Evolutionary conservation across 2,888 invertebrate species (phyloP), one percentile per base, ranked within the genome.

Genomic region (Nasonovia ribisnigri): DNA sequence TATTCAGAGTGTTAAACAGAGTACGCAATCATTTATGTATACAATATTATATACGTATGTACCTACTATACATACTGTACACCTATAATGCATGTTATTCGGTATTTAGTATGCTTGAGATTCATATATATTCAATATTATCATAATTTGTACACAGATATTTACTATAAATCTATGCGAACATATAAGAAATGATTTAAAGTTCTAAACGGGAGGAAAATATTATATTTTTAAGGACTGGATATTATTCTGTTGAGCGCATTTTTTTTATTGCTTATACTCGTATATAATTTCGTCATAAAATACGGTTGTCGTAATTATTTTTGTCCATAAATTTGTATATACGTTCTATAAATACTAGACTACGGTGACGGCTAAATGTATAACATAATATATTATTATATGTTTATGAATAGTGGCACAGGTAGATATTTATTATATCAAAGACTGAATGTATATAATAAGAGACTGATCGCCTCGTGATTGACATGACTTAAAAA

Each of bases 401-500:
- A 26, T n/a, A n/a, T 67, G n/a, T 67, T 67, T 67, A 67, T 67
- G 16, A 67, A 67, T 29, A 60, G 29, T 29, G 0, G 11, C 16
- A 67, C 13, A 1, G 67, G 16, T 67, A 67, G n/a, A 67, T 67
- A 67, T n/a, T 67, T n/a, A 54, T 54, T 36, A 42, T 36, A 77
- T 36, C 77, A 20, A 36, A 36, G 20, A 77, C 36, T 6, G 20
- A 20, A 20, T 77, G 20, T 20, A 20, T 36, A 67, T 89, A 90
- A 90, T 36, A n/a, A 11, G 24, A 57, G 5, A 90, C 60, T 13
- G 60, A 36, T 13, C 3, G 67, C 20, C 36, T 77, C 48, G 36
- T 90, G 90, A 84, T 90, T 51, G 77, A 84, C 90, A 51, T 42
- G 51, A 84, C 51, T 51, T 42, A 48, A 51, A 90, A 90, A 42